Base-by-base conservation (phyloP, 2,797 vertebrate species). In the Melanotaenia parkinsoni region DNA sequence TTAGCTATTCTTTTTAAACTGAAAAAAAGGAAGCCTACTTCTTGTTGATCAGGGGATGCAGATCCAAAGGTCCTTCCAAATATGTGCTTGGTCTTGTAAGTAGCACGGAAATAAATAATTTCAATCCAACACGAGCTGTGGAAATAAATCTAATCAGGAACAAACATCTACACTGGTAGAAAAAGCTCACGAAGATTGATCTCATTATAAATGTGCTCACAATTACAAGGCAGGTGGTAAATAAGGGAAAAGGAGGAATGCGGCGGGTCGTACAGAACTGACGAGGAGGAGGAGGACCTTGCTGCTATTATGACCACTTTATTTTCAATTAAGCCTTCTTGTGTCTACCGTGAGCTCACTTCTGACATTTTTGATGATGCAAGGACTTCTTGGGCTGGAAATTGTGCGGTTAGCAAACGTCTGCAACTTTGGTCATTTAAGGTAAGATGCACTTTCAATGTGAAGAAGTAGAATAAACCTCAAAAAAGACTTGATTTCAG, bases 291-390 rank as follows among this genome's bases (percentile, higher is more conserved):
- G 30, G 62, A 70, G 67, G 79, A 81, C 67, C 9, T 59, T 14
- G 86, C 85, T 14, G 86, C 85, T 88, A 86, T 93, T 88, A 92
- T 84, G 85, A 91, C 89, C 88, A 92, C 90, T 90, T 94, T 92
- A 91, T 92, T 93, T 91, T 93, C 92, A 93, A 93, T 93, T 92
- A 93, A 83, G 91, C 77, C 74, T 62, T 77, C 76, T 59, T 32
- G 76, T 76, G 69, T 87, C 83, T 87, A 65, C 84, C 65, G 77
- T 72, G 76, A 86, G 87, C 71, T 92, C 75, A 74, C 83, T 90
- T 89, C 77, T 76, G 81, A 61, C 75, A 66, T 90, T 93, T 93
- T 73, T 94, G 93, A 94, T 95, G 94, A 95, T 86, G 89, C 89
- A 89, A 72, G 88, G 79, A 83, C 76, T 94, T 93, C 86, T 79